Evolutionary conservation across 2,888 invertebrate genomes (phyloP).

Genomic region (Exephanes ischioxanthus): DNA sequence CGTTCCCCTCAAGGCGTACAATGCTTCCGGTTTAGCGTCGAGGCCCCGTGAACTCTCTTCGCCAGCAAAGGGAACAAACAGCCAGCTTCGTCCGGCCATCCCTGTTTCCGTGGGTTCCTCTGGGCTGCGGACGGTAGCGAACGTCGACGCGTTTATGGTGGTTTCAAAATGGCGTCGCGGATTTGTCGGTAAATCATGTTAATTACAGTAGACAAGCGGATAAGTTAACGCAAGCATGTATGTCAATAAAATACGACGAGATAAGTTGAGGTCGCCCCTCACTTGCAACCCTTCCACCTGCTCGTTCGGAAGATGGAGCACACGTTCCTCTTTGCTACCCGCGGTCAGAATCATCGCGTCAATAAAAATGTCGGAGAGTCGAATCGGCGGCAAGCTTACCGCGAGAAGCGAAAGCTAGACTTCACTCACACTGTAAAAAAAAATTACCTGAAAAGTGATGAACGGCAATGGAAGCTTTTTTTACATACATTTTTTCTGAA

Average conservation of each 20-base stretch:
- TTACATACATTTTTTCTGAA: no score
- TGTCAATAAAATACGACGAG: not conserved
- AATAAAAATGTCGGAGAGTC: no score
- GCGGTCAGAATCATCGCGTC: no score
- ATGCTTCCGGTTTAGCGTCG: constrained; percentile 51
- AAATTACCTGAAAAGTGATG: no score
- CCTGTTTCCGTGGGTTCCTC: constrained; percentile 11
- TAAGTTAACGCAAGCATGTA: not conserved
- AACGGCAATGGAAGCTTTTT: no score
- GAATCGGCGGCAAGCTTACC: no score
- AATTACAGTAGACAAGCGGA: not conserved
- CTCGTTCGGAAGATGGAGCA: no score
- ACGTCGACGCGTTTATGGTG: constrained; percentile 5
- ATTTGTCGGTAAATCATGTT: not conserved
- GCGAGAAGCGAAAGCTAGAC: no score
- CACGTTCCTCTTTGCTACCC: no score
- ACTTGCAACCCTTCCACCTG: no score
- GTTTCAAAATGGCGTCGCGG: not conserved
- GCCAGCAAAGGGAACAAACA: constrained; percentile 7
- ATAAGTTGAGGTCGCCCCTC: not conserved
- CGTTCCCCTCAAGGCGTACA: constrained; percentile 52
- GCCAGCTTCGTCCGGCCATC: constrained; percentile 6
- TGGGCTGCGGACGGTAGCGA: constrained; percentile 14
- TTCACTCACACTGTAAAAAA: no score
- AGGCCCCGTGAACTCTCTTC: not conserved